These are phyloP conservation scores for Zoanthus gigantus DNA, from an alignment of 92 coral and sea anemone genomes.

Conservation along the genomic window DNA sequence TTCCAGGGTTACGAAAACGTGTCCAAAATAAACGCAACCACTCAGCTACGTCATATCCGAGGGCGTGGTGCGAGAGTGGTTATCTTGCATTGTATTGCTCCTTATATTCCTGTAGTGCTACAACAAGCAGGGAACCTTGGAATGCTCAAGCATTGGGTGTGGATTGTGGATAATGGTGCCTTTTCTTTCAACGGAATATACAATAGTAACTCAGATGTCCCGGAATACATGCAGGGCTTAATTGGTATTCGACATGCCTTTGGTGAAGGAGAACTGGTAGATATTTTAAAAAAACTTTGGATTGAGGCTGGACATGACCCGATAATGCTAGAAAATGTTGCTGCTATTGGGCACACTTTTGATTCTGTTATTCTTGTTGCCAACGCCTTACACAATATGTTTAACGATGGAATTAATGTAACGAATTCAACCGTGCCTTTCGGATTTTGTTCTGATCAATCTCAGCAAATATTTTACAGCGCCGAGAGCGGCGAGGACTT, in stretches of 20 bases:
- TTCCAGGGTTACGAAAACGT: constrained; percentile 73
- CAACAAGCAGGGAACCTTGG: constrained; percentile 83
- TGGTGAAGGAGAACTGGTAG: constrained; percentile 61
- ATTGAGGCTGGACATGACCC: constrained; percentile 51
- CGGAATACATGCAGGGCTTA: constrained; percentile 78
- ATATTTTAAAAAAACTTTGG: constrained; percentile 70
- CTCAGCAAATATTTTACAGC: constrained; percentile 47
- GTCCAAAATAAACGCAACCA: constrained; percentile 75
- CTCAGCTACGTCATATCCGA: constrained; percentile 76
- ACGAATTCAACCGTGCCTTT: constrained; percentile 52
- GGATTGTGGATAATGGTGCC: constrained; percentile 83
- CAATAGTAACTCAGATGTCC: constrained; percentile 53
- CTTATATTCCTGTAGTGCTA: constrained; percentile 66
- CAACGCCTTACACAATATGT: constrained; percentile 73
- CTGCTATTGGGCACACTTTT: constrained; percentile 77
- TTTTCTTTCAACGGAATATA: constrained; percentile 75
- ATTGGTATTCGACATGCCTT: constrained; percentile 82
- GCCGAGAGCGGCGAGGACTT: constrained; percentile 60
- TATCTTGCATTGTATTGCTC: constrained; percentile 72
- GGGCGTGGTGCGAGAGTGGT: constrained; percentile 82
- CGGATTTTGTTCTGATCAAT: constrained; percentile 49
- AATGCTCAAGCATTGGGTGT: constrained; percentile 84
- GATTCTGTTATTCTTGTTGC: constrained; percentile 85
- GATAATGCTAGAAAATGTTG: constrained; percentile 64
- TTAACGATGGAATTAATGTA: constrained; percentile 64